Evolutionary conservation across 2,113 vertebrate genomes (phyloP), one percentile per base, ranked within the genome.

Genomic region (Cyanistes caeruleus): DNA sequence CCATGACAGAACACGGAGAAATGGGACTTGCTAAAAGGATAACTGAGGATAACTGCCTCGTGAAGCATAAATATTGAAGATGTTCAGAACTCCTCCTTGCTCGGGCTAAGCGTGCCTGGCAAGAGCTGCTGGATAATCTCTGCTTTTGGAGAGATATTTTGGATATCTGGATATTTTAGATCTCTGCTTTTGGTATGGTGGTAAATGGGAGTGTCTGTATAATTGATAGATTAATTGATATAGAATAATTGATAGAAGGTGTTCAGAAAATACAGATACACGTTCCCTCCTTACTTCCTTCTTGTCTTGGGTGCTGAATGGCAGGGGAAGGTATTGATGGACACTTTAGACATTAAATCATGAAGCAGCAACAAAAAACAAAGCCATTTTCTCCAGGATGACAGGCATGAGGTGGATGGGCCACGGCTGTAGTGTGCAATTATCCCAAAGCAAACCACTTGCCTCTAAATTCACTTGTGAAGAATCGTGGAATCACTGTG

Each of bases 1-100:
- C 95, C 89, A 44, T 96, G 97, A 97, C 96, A 97, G 96, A 96
- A 94, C 95, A 96, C 9, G 84, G 96, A 95, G 95, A 97, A 95
- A 97, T 73, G 60, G 80, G 95, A 83, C 94, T 96, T 93, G 89
- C 95, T 97, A 92, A 97, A 97, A 95, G 95, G 95, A 98, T 97
- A 97, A 96, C 96, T 96, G 95, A 96, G 95, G 95, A 96, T 97
- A 96, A 96, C 84, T 73, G 90, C 75, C 89, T 96, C 51, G 70
- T 87, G 81, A 96, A 91, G 91, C 93, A 79, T 81, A 96, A 96
- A 96, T 95, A 96, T 94, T 92, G 93, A 95, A 85, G 93, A 92
- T 79, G 59, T 80, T 70, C 78, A 80, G 87, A 88, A 55, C 78
- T 77, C 44, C 56, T 70, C 87, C 19, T 5, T 83, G 87, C 84